These are phyloP conservation scores for Reinhardtius hippoglossoides DNA, from an alignment of 2,113 vertebrate genomes.

Conservation along the genomic window DNA sequence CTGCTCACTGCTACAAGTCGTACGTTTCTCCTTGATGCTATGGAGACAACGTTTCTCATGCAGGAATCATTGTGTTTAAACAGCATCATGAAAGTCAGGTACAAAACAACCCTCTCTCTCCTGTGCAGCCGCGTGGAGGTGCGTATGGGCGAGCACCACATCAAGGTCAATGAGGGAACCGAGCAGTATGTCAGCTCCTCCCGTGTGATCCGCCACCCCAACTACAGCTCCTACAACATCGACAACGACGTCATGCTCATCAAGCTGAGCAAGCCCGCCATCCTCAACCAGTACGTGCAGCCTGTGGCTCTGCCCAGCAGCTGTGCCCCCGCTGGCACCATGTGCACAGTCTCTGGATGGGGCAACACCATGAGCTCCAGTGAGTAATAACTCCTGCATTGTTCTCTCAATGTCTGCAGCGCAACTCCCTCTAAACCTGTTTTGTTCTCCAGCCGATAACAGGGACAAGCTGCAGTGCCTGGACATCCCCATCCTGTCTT, in stretches of 20 bases:
- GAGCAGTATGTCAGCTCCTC: conserved; percentile 76
- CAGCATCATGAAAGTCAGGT: too few species aligned
- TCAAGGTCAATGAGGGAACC: conserved; percentile 49
- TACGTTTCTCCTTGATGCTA: conserved; percentile 24
- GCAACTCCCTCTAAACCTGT: not conserved
- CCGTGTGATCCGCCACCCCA: conserved; percentile 73
- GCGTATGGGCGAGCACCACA: conserved; percentile 82
- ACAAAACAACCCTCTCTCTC: not conserved
- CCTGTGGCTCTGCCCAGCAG: conserved; percentile 76
- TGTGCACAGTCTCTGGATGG: conserved; percentile 87
- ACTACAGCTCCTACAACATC: conserved; percentile 59
- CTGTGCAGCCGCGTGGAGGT: conserved; percentile 66
- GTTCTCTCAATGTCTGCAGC: conserved; percentile 52
- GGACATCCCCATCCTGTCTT: conserved; percentile 84
- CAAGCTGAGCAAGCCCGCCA: conserved; percentile 72
- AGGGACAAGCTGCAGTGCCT: conserved; percentile 83
- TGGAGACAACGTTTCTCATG: not conserved
- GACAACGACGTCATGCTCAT: conserved; percentile 88
- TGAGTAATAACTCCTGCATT: conserved; percentile 46
- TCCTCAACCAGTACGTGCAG: conserved; percentile 71
- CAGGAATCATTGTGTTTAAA: not conserved
- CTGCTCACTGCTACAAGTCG: conserved; percentile 79
- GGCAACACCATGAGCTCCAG: conserved; percentile 86
- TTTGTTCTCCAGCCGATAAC: conserved; percentile 48
- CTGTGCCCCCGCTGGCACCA: conserved; percentile 81